Percentiles rank a stretch among this genome's conserved stretches.
These are phyloP conservation scores for Cercocebus atys DNA, from an alignment of 2,113 vertebrate genomes.

Conservation along the genomic window DNA sequence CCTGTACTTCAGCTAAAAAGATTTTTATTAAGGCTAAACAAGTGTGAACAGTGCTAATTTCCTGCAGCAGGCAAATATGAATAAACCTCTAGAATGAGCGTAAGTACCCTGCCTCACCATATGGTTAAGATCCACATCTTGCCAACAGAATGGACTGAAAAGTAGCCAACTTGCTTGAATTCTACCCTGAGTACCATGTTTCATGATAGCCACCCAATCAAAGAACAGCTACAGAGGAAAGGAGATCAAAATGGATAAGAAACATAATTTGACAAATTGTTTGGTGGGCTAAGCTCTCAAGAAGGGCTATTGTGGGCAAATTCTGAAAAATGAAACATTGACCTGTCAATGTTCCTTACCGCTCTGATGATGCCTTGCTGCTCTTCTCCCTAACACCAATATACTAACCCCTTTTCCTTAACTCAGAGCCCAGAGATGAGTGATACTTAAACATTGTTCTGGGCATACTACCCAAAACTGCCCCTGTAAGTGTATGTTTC, in stretches of 20 bases:
- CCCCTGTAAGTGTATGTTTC: background rate
- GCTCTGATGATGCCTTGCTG: background rate
- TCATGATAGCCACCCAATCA: conserved; percentile 66
- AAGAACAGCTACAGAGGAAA: conserved; percentile 43
- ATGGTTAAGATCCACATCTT: conserved; percentile 81
- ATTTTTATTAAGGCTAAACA: conserved; percentile 96
- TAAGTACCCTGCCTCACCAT: conserved; percentile 84
- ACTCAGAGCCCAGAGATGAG: background rate
- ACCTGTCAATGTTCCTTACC: background rate
- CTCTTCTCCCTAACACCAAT: background rate
- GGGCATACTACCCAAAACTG: background rate
- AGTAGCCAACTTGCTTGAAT: conserved; percentile 65
- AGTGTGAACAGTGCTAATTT: conserved; percentile 92
- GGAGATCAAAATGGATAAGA: background rate
- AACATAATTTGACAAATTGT: background rate
- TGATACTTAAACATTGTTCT: background rate
- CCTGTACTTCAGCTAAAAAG: conserved; percentile 87
- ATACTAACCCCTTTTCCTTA: background rate
- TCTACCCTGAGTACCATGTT: conserved; percentile 44
- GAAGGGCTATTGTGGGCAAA: background rate
- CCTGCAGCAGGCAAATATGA: conserved; percentile 87
- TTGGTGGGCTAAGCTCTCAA: background rate
- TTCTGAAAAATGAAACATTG: conserved; percentile 3
- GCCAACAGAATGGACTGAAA: conserved; percentile 82
- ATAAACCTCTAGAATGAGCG: conserved; percentile 83